Evolutionary conservation across 1,140 invertebrate genomes (phyloP).

Genomic region (Bicyclus anynana): DNA sequence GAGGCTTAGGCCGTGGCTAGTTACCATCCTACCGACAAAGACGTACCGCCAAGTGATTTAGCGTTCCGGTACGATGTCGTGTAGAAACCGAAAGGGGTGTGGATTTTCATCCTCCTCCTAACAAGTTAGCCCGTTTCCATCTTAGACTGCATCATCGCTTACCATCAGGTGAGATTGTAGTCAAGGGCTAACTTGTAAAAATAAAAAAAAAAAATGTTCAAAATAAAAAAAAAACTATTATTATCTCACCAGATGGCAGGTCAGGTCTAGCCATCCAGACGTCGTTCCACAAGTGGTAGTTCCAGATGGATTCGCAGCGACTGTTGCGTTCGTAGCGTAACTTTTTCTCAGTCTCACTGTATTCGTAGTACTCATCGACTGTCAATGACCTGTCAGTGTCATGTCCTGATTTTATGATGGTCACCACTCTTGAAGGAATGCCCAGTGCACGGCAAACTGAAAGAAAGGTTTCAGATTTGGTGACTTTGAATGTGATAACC

Average conservation of each 20-base stretch:
- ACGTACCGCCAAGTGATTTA: too few relatives aligned
- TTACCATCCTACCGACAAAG: too few relatives aligned
- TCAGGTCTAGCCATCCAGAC: constrained; percentile 87
- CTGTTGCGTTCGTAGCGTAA: constrained; percentile 78
- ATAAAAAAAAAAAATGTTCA: too few relatives aligned
- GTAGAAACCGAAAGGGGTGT: too few relatives aligned
- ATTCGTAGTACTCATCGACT: constrained; percentile 84
- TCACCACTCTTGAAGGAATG: constrained; percentile 85
- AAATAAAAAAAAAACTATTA: too few relatives aligned
- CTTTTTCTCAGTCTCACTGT: constrained; percentile 79
- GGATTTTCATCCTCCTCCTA: too few relatives aligned
- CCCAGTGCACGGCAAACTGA: constrained; percentile 84
- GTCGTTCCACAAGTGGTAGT: constrained; percentile 90
- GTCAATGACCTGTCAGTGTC: constrained; percentile 85
- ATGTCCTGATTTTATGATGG: constrained; percentile 85
- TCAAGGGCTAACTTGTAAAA: too few relatives aligned
- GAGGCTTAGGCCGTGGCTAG: too few relatives aligned
- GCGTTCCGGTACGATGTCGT: too few relatives aligned
- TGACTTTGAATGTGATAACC: not conserved
- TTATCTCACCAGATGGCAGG: constrained; percentile 76
- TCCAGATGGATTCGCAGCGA: constrained; percentile 82
- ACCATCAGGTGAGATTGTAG: too few relatives aligned
- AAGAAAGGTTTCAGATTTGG: constrained; percentile 13
- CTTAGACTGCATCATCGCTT: too few relatives aligned
- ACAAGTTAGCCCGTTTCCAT: too few relatives aligned